phyloP scores from a whole-genome alignment of 1,140 invertebrate genomes.

The Halictus rubicundus region DNA sequence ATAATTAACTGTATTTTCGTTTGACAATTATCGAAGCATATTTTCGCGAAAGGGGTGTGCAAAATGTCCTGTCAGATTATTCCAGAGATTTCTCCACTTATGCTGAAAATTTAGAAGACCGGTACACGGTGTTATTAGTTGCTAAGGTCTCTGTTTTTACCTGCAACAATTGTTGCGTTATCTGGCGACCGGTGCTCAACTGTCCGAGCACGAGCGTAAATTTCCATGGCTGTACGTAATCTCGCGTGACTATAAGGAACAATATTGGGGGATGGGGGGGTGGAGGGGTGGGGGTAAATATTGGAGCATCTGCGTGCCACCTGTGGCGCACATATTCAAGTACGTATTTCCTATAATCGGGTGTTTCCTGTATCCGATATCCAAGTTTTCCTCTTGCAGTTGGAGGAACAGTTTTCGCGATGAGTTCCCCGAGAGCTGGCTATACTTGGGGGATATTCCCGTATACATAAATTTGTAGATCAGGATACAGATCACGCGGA shows the following conservation, averaged over 20 bases:
- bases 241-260: conserved; percentile 38
- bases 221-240: conserved; percentile 4
- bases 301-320: conserved; percentile 40
- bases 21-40: too few relatives aligned
- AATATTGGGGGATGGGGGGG: conserved; percentile 20
- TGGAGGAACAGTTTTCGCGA: background rate
- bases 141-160: background rate
- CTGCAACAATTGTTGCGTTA: background rate
- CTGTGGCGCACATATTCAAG: conserved; percentile 36
- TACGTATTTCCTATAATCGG: conserved; percentile 44
- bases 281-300: conserved; percentile 22
- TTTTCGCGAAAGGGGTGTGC: too few relatives aligned
- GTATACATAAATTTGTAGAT: background rate
- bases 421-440: background rate
- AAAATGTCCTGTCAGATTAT: too few relatives aligned
- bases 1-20: too few relatives aligned
- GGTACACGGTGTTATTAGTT: background rate
- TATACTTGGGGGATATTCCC: background rate
- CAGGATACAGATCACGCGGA: background rate
- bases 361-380: conserved; percentile 15
- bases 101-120: too few relatives aligned
- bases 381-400: background rate
- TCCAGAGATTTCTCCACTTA: too few relatives aligned
- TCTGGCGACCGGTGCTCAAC: background rate
- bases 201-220: background rate